Base-by-base conservation (phyloP, 2,113 vertebrate genomes). In the Myrmophylax atrothorax region DNA sequence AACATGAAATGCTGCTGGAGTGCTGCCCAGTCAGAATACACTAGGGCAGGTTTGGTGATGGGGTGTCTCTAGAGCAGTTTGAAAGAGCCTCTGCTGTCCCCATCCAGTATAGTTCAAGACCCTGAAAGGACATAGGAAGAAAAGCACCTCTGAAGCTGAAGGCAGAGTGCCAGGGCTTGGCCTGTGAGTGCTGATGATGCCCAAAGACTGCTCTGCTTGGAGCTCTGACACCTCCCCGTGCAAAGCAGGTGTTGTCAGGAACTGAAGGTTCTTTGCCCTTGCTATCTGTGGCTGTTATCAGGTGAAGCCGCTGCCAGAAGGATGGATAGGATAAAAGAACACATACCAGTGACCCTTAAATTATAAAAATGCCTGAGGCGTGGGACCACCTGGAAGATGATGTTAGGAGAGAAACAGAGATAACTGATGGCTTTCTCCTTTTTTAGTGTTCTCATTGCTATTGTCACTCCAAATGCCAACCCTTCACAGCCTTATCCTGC, bases 371-470 rank as follows among this genome's bases (percentile, higher is more conserved):
- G 82, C 90, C 96, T 95, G 6, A 83, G 86, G 82, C 84, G 70
- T 18, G 14, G 53, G 96, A 92, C 93, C 95, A 95, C 97, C 96
- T 97, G 95, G 76, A 94, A 92, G 72, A 23, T 28, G 80, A 35
- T 85, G 58, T 62, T 74, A 44, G 55, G 73, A 58, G 40, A 83
- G 62, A 80, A 93, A 33, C 42, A 74, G 64, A 75, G 74, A 26
- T 69, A 82, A 96, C 50, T 76, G 72, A 90, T 92, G 33, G 29
- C 33, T 72, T 92, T 90, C 35, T 87, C 49, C 46, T 59, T 22
- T 69, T 90, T 81, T 64, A 55, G 74, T 70, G 72, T 67, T 84
- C 91, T 93, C 75, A n/a, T 82, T 92, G 80, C 56, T 78, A 49
- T 24, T 96, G 92, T 95, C 87, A 55, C 28, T 93, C 28, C 35